These are phyloP conservation scores for Gonocerus acuteangulatus DNA, from an alignment of 2,888 invertebrate genomes.

Conservation along the genomic window DNA sequence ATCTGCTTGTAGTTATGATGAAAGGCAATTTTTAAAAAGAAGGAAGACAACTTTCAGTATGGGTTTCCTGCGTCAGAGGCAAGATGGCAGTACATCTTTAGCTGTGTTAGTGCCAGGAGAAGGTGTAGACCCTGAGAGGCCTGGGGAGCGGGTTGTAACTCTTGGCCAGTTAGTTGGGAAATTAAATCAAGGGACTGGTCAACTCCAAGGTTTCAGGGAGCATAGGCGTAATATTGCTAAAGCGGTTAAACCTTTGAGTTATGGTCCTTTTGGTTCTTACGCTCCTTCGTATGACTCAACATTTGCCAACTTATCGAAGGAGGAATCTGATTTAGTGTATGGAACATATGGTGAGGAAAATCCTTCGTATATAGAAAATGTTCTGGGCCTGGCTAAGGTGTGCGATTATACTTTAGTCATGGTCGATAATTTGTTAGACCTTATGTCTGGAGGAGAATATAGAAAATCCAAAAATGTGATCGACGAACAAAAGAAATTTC, in stretches of 20 bases:
- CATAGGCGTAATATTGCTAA: conserved; percentile 82
- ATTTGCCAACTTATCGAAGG: conserved; percentile 85
- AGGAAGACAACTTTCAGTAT: conserved; percentile 47
- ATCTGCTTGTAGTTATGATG: conserved; percentile 63
- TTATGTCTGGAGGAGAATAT: conserved; percentile 52
- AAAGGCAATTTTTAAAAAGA: conserved; percentile 51
- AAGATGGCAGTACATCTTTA: conserved; percentile 82
- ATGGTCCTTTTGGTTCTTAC: conserved; percentile 92
- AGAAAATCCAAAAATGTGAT: conserved; percentile 62
- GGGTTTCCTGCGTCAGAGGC: conserved; percentile 79
- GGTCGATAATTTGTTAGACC: conserved; percentile 23
- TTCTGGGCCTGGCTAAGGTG: conserved; percentile 60
- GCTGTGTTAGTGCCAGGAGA: conserved; percentile 71
- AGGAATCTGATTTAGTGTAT: conserved; percentile 83
- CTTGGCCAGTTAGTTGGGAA: conserved; percentile 76
- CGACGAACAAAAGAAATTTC: conserved; percentile 54
- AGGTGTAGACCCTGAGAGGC: conserved; percentile 57
- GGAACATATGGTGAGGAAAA: conserved; percentile 88
- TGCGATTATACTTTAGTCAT: conserved; percentile 21
- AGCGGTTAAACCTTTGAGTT: conserved; percentile 81
- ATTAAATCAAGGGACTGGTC: conserved; percentile 67
- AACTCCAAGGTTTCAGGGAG: conserved; percentile 71
- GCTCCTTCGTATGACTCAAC: conserved; percentile 95
- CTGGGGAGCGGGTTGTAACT: conserved; percentile 69
- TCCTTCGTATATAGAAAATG: conserved; percentile 62